These are phyloP conservation scores for Pocillopora verrucosa DNA, from an alignment of 64 coral and sea anemone genomes.

Conservation along the genomic window DNA sequence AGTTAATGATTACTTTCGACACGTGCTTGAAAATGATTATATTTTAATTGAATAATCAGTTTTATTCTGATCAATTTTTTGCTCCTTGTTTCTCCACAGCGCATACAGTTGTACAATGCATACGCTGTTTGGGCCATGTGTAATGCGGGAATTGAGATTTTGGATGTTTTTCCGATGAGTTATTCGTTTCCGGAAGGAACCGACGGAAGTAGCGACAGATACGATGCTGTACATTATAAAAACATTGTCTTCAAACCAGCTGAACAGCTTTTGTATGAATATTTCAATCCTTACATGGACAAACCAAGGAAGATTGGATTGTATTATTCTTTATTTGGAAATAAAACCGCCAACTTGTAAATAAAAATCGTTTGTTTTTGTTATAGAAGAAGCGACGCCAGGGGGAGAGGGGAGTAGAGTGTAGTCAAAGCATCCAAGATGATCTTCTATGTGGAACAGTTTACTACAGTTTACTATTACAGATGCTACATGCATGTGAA, in stretches of 20 bases:
- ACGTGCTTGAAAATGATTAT: background rate
- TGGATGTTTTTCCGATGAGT: slow-evolving; percentile 79
- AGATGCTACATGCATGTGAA: too few species aligned
- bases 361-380: background rate
- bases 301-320: background rate
- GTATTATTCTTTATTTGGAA: background rate
- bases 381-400: too few species aligned
- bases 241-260: slow-evolving; percentile 66
- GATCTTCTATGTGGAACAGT: too few species aligned
- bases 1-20: too few species aligned
- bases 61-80: background rate
- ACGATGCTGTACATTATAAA: slow-evolving; percentile 74
- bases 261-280: slow-evolving; percentile 46
- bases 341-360: slow-evolving; percentile 4
- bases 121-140: slow-evolving; percentile 90
- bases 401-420: too few species aligned
- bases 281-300: slow-evolving; percentile 22
- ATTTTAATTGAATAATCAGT: background rate
- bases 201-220: background rate
- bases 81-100: slow-evolving; percentile 31
- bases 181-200: slow-evolving; percentile 69
- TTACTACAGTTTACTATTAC: too few species aligned
- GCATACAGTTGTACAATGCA: slow-evolving; percentile 71
- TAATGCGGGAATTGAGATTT: slow-evolving; percentile 60
- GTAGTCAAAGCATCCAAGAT: too few species aligned